Conservation (phyloP, 2,113 vertebrate species). For the Pelmatolapia mariae region DNA sequence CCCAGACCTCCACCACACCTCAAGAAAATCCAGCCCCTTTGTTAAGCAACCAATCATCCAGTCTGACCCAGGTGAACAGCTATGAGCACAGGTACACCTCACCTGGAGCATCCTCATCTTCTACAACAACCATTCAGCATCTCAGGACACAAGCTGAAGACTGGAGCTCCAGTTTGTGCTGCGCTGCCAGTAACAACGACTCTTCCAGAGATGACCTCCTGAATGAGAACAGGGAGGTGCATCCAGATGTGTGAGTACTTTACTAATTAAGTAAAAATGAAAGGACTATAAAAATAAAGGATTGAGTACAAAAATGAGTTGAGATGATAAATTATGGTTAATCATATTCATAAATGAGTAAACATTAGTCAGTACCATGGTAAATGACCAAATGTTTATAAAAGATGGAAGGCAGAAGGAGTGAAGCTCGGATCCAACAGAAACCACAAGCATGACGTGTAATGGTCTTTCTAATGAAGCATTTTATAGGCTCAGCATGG, state of each 20-base stretch:
- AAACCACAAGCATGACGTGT: background rate
- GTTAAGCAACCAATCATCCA: background rate
- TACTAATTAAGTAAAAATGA: background rate
- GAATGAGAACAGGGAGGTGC: background rate
- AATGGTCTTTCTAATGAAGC: background rate
- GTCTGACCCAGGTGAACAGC: background rate
- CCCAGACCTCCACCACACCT: background rate
- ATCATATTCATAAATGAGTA: background rate
- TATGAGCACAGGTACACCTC: background rate
- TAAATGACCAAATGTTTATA: background rate
- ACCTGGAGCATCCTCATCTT: background rate
- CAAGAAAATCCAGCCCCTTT: background rate
- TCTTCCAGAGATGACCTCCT: background rate
- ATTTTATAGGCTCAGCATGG: background rate
- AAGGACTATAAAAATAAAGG: background rate
- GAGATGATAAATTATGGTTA: background rate
- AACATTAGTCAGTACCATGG: background rate
- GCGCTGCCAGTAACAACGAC: background rate
- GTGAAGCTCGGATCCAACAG: background rate
- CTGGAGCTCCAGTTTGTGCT: background rate
- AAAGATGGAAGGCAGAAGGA: background rate
- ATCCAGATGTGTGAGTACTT: conserved; percentile 2
- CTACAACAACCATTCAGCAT: background rate
- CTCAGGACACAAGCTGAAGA: background rate
- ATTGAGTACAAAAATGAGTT: background rate